Evolutionary conservation across 2,113 vertebrate genomes (phyloP).

Genomic region (Brachionichthys hirsutus): DNA sequence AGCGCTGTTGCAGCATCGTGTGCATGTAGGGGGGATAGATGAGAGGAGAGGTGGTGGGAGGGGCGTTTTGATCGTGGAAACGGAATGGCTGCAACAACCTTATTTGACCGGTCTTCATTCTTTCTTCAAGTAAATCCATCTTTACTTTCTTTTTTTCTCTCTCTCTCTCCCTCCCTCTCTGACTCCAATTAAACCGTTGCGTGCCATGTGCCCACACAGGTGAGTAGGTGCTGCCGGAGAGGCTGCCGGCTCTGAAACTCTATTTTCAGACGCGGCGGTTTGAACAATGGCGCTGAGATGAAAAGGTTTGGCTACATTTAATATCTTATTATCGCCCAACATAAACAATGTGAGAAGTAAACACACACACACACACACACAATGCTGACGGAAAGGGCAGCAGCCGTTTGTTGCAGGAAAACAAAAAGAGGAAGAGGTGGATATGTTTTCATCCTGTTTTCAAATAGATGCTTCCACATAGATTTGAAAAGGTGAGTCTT

Average conservation of each 20-base stretch:
- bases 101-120: constrained; percentile 18
- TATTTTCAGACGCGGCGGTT: constrained; percentile 16
- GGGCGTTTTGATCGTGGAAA: constrained; percentile 8
- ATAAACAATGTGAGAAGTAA: constrained; percentile 45
- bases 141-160: constrained; percentile 20
- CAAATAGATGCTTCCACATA: constrained; percentile 16
- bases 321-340: constrained; percentile 54
- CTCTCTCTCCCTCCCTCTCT: background rate
- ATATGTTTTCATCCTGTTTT: constrained; percentile 23
- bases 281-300: constrained; percentile 50
- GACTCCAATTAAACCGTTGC: constrained; percentile 50
- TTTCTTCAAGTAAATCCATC: constrained; percentile 29
- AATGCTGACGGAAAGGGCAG: constrained; percentile 55
- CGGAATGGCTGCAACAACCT: background rate
- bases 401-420: constrained; percentile 33
- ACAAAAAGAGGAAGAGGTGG: constrained; percentile 18
- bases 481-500: background rate
- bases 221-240: constrained; percentile 47
- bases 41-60: constrained; percentile 1
- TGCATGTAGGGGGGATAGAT: background rate
- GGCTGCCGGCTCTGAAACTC: constrained; percentile 36
- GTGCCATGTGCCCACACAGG: constrained; percentile 29
- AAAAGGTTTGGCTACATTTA: constrained; percentile 52
- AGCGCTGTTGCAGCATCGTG: constrained; percentile 22
- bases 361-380: constrained; percentile 38